phyloP scores from a whole-genome alignment of 2,888 invertebrate species.

The Callyntrura guangdongensis region DNA sequence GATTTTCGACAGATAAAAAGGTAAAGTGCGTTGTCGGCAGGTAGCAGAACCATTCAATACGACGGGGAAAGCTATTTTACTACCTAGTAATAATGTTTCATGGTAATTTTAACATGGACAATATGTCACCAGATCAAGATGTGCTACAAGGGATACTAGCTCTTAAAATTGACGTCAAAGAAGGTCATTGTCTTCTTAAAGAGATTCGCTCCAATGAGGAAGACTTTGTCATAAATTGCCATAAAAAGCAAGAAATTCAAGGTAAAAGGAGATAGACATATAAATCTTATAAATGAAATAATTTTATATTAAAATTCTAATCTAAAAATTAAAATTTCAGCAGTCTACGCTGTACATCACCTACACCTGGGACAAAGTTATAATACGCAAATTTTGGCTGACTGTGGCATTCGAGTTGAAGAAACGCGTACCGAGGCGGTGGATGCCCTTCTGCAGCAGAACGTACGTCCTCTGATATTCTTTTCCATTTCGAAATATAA shows the following conservation, averaged over 20 bases:
- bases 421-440: slow-evolving; percentile 11
- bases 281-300: background rate
- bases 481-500: too few species aligned
- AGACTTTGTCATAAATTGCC: slow-evolving; percentile 60
- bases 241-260: slow-evolving; percentile 68
- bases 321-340: too few species aligned
- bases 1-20: too few species aligned
- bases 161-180: slow-evolving; percentile 29
- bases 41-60: too few species aligned
- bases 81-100: too few species aligned
- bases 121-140: slow-evolving; percentile 41
- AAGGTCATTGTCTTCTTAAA: slow-evolving; percentile 41
- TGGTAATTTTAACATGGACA: too few species aligned
- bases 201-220: slow-evolving; percentile 68
- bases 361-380: slow-evolving; percentile 25
- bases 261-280: slow-evolving; percentile 20
- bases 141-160: slow-evolving; percentile 58
- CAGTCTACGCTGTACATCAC: background rate
- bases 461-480: slow-evolving; percentile 36
- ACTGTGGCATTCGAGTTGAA: slow-evolving; percentile 45
- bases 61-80: too few species aligned
- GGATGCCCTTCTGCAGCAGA: slow-evolving; percentile 62
- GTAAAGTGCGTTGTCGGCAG: too few species aligned
- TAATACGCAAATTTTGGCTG: slow-evolving; percentile 24
- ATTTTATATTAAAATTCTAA: background rate